Base-by-base conservation (phyloP, 2,888 invertebrate genomes). In the Itoplectis maculator region DNA sequence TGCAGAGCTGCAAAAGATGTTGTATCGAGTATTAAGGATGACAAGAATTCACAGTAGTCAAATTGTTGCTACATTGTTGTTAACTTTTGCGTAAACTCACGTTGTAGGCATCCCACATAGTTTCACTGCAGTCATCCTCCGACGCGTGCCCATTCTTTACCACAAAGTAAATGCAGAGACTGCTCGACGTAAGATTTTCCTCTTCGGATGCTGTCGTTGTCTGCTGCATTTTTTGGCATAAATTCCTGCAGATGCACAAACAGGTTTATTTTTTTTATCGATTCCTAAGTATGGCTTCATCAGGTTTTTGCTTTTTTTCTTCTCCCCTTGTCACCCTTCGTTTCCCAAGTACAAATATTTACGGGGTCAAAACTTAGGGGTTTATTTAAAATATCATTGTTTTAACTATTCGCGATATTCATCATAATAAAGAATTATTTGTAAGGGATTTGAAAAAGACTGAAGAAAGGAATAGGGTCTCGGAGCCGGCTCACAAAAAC, bases 41-140 rank as follows among this genome's bases (percentile, higher is more conserved):
- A 51, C 3, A 2, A 51, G 20, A 20, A 51, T 9, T 11, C 35
- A 9, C 6, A 23, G 2, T 7, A 29, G 51, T 5, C n/a, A 11
- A 20, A 76, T 20, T 15, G 35, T n/a, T 15, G 42, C 2, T 51
- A 77, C 13, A 42, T 11, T 42, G 2, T 42, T 42, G 8, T 42
- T 5, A 11, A 5, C 8, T 42, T 42, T 42, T 42, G 4, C 8
- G n/a, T n/a, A 47, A 40, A 92, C 93, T 93, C 92, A 95, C 95
- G 86, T 94, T 93, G 89, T 93, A 95, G 3, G 95, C 95, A 81
- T 94, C 92, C 90, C 94, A 94, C 95, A 95, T 95, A 81, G 95
- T 94, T 83, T 95, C 94, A 0, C 94, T 93, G 85, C 95, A 95
- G 66, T 95, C 94, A 91, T 94, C 90, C 90, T 95, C 94, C 86